phyloP scores from a whole-genome alignment of 2,888 invertebrate species.

The Glyphotaelius pellucidus region DNA sequence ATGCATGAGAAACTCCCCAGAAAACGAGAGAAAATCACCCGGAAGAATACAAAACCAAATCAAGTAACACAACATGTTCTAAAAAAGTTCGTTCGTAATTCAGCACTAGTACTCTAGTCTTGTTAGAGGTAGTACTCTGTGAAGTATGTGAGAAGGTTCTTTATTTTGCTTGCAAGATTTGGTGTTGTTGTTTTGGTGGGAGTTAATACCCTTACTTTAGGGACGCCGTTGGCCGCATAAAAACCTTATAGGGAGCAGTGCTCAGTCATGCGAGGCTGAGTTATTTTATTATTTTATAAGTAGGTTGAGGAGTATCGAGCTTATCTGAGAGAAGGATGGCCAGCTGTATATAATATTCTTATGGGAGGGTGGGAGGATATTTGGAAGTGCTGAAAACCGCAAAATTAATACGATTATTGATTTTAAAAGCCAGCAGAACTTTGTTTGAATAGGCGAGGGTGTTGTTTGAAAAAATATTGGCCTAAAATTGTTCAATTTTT shows the following conservation, averaged over 20 bases:
- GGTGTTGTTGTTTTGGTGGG: neutral
- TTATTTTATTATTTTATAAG: neutral
- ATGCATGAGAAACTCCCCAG: neutral
- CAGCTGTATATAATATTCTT: neutral
- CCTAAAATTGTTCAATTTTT: too few relatives aligned
- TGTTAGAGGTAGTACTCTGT: neutral
- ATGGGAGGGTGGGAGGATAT: neutral
- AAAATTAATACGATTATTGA: neutral
- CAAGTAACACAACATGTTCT: neutral
- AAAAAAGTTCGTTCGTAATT: neutral
- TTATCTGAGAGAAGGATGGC: neutral
- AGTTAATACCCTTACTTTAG: slow-evolving; percentile 20
- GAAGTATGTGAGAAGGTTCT: neutral
- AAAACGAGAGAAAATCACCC: neutral
- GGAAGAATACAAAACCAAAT: neutral
- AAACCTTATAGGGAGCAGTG: slow-evolving; percentile 18
- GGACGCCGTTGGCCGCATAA: neutral
- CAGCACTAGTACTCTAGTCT: too few relatives aligned
- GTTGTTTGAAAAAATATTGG: too few relatives aligned
- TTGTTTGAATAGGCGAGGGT: too few relatives aligned
- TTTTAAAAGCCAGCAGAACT: too few relatives aligned
- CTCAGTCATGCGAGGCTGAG: slow-evolving; percentile 7
- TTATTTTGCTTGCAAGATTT: neutral
- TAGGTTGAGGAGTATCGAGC: neutral
- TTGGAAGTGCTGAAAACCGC: neutral